Evolutionary conservation across 2,888 invertebrate species (phyloP).

Genomic region (Coelopa pilipes): DNA sequence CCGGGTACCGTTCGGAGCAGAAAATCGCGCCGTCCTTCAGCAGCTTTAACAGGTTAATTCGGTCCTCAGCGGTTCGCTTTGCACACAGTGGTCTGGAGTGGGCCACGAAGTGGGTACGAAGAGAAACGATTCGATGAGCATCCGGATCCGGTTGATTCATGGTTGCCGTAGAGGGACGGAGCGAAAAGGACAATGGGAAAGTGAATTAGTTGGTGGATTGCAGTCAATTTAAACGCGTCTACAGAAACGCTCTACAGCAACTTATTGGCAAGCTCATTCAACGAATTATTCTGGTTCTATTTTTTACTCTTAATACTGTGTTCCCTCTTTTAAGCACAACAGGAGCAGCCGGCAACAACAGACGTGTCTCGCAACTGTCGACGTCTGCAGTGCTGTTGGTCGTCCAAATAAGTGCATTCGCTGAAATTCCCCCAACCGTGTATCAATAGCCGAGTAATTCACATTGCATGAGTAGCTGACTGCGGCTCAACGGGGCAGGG

Average conservation of each 20-base stretch:
- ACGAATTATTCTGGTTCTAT: neutral
- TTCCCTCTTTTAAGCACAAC: too few species aligned
- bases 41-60: constrained; percentile 84
- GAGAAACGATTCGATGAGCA: too few species aligned
- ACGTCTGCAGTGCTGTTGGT: too few species aligned
- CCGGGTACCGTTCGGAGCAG: constrained; percentile 65
- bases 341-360: too few species aligned
- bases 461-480: too few species aligned
- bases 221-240: constrained; percentile 41
- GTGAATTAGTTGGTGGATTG: neutral
- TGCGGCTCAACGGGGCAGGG: too few species aligned
- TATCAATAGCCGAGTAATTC: too few species aligned
- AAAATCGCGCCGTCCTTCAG: constrained; percentile 68
- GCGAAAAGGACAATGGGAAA: neutral
- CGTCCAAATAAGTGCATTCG: too few species aligned
- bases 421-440: too few species aligned
- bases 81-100: constrained; percentile 75
- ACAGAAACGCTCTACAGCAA: constrained; percentile 40
- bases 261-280: neutral
- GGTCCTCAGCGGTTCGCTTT: constrained; percentile 87
- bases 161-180: neutral
- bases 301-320: too few species aligned
- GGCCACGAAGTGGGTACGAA: constrained; percentile 19
- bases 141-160: too few species aligned
- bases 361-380: too few species aligned